Percentiles rank a stretch among this genome's conserved stretches.
Conservation (phyloP, 1,140 invertebrate species). For the Rhizoglyphus robini region DNA sequence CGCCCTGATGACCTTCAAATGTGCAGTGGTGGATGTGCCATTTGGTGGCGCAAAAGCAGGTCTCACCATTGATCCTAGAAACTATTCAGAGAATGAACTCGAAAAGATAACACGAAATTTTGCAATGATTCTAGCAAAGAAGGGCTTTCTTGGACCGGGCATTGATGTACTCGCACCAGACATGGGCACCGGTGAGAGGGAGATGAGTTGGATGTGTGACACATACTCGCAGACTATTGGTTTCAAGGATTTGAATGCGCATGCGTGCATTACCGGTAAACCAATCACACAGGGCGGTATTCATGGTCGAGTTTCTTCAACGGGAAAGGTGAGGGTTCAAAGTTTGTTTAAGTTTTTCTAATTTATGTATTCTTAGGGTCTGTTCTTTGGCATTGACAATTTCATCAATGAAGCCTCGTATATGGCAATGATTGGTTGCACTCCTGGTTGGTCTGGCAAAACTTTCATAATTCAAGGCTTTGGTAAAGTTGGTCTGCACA, state of each 20-base stretch:
- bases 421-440: conserved; percentile 92
- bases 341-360: conserved; percentile 8
- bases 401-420: conserved; percentile 94
- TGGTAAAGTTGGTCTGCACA: too few relatives aligned
- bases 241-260: conserved; percentile 86
- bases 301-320: conserved; percentile 91
- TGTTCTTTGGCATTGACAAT: conserved; percentile 95
- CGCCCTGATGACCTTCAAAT: too few relatives aligned
- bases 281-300: conserved; percentile 76
- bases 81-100: conserved; percentile 87
- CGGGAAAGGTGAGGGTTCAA: conserved; percentile 52
- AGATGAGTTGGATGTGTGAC: conserved; percentile 98
- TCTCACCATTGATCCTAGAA: conserved; percentile 89
- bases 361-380: conserved; percentile 43
- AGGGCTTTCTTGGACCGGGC: conserved; percentile 94
- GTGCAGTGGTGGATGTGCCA: conserved; percentile 92
- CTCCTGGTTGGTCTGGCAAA: conserved; percentile 90
- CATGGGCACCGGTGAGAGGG: too few relatives aligned
- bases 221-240: conserved; percentile 95
- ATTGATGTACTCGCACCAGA: too few relatives aligned
- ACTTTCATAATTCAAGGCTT: conserved; percentile 97
- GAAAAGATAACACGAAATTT: too few relatives aligned
- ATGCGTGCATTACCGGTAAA: conserved; percentile 98
- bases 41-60: conserved; percentile 74
- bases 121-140: conserved; percentile 92